phyloP scores from a whole-genome alignment of 1,140 invertebrate species.

The Magallana gigas region DNA sequence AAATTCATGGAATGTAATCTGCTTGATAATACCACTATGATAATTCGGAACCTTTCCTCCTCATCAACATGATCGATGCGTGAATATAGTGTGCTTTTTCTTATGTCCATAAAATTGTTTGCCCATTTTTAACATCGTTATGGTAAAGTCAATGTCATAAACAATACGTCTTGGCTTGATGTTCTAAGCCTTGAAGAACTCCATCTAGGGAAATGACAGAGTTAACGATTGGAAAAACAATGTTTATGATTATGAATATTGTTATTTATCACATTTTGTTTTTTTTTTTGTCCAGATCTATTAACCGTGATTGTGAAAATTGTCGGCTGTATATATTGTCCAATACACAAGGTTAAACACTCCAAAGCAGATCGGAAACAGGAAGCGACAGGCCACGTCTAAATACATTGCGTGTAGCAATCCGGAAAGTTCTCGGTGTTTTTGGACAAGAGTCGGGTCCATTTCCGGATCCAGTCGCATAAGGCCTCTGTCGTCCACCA shows the following conservation, averaged over 20 bases:
- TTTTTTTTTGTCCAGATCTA: not conserved
- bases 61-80: not conserved
- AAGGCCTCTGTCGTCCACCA: slow-evolving; percentile 42
- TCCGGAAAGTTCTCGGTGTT: slow-evolving; percentile 60
- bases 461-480: slow-evolving; percentile 58
- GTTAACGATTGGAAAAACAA: not conserved
- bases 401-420: slow-evolving; percentile 73
- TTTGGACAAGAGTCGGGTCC: slow-evolving; percentile 45
- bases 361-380: slow-evolving; percentile 80
- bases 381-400: slow-evolving; percentile 80
- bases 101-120: not conserved
- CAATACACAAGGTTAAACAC: slow-evolving; percentile 82
- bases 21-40: not conserved
- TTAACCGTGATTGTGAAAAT: not conserved
- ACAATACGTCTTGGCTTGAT: not conserved
- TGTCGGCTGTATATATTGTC: slow-evolving; percentile 71
- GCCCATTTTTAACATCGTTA: not conserved
- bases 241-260: slow-evolving; percentile 13
- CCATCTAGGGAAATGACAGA: not conserved
- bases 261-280: not conserved
- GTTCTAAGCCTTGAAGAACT: not conserved
- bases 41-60: not conserved
- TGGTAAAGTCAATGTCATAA: slow-evolving; percentile 6
- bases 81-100: not conserved
- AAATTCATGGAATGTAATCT: slow-evolving; percentile 31